Base-by-base conservation (phyloP, 2,113 vertebrate genomes). In the Rhinolophus sinicus region DNA sequence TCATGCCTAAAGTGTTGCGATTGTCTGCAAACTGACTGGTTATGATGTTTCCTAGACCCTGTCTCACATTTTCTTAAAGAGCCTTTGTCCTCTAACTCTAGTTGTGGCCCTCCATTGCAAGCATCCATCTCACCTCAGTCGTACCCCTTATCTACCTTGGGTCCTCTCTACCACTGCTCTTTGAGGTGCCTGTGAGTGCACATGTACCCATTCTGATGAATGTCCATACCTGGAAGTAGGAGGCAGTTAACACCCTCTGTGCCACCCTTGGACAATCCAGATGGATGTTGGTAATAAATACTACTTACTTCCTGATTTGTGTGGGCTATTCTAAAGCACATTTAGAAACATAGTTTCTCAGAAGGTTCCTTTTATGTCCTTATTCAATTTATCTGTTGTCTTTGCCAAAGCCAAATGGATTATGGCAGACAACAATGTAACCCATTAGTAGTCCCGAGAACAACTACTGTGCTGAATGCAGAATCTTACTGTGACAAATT, bases 101-200 rank as follows among this genome's bases (percentile, higher is more conserved):
- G 2, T 56, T 52, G 1, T 86, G 33, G 16, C 0, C n/a, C 38
- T 33, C 0, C 2, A 5, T 24, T 72, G 16, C 6, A n/a, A 62
- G 62, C 28, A 38, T 21, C 24, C 4, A 9, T 40, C 10, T 65
- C 64, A 6, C 28, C 8, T 19, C 8, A 38, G 12, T 0, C 35
- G 22, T 24, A 7, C 47, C 0, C 0, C 0, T 5, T 22, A 10
- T 14, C 12, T 65, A 14, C 12, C 14, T 24, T 21, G 11, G 38
- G 8, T 14, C 11, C n/a, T 64, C 4, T 44, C 58, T 70, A 5
- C 19, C 5, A 4, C 33, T 67, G 40, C 6, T 33, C 0, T 30
- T 4, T 24, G n/a, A 2, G 24, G 16, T 14, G 0, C 22, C 22
- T 33, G 8, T 90, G 44, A 87, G 16, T 56, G 26, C 30, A 0